These are phyloP conservation scores for Eulemur albifrons DNA, from an alignment of 2,797 vertebrate species.

Conservation along the genomic window DNA sequence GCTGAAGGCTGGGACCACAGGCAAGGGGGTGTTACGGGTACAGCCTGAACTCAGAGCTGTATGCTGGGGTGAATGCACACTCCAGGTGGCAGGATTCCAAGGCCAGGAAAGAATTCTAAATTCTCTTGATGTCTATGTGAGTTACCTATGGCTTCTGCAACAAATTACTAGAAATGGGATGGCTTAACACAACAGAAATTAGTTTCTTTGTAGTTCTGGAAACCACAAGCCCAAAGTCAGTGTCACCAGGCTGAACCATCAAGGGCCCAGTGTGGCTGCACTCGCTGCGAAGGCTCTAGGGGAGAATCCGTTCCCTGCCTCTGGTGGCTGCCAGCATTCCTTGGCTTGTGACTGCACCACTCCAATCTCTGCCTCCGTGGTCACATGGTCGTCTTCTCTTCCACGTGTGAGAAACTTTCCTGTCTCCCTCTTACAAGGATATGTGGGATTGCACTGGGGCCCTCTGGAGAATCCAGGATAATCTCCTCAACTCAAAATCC, in stretches of 20 bases:
- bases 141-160: not conserved
- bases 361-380: not conserved
- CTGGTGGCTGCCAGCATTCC: not conserved
- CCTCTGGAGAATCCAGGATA: not conserved
- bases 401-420: not conserved
- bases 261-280: not conserved
- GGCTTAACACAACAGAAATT: not conserved
- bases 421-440: not conserved
- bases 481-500: not conserved
- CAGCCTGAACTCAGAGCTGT: not conserved
- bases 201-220: not conserved
- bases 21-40: accelerated
- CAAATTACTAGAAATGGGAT: not conserved
- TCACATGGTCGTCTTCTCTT: not conserved
- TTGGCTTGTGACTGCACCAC: not conserved
- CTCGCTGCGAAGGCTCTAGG: accelerated
- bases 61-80: not conserved
- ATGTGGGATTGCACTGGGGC: not conserved
- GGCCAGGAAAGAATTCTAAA: not conserved
- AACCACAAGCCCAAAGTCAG: not conserved
- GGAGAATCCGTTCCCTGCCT: not conserved
- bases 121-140: not conserved
- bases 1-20: not conserved
- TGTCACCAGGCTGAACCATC: not conserved
- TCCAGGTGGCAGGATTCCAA: not conserved